Evolutionary conservation across 2,113 vertebrate genomes (phyloP).

Genomic region (Barnardius zonarius): DNA sequence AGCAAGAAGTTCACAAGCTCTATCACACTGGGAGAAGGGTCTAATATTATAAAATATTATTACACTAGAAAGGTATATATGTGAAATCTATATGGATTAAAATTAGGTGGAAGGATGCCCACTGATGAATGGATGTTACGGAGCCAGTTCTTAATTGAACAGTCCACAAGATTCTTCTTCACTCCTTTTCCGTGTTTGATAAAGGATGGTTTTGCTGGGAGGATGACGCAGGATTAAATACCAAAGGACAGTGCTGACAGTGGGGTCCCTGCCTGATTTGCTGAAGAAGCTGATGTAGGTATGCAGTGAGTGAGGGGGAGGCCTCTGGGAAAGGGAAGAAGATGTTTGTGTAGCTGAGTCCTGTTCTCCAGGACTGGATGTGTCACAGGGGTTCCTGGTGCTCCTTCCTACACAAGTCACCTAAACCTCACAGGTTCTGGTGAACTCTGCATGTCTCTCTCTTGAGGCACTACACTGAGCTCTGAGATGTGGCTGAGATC

Average conservation of each 20-base stretch:
- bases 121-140: neutral
- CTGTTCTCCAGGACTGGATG: neutral
- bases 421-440: neutral
- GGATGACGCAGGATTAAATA: neutral
- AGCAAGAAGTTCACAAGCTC: neutral
- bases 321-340: neutral
- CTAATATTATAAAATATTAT: neutral
- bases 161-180: neutral
- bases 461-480: neutral
- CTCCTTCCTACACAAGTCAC: neutral
- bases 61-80: neutral
- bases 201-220: neutral
- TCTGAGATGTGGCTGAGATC: neutral
- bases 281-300: neutral
- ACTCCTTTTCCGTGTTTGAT: neutral
- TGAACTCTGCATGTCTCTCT: neutral
- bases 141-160: slow-evolving; percentile 19
- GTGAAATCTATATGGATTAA: slow-evolving; percentile 4
- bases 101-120: neutral
- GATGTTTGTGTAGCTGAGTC: neutral
- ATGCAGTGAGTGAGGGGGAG: neutral
- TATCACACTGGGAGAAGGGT: neutral
- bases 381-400: neutral
- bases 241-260: neutral
- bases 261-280: neutral